Percentiles rank a stretch among this genome's conserved stretches.
Conservation (phyloP, 2,888 invertebrate genomes). For the Apantesis nais region DNA sequence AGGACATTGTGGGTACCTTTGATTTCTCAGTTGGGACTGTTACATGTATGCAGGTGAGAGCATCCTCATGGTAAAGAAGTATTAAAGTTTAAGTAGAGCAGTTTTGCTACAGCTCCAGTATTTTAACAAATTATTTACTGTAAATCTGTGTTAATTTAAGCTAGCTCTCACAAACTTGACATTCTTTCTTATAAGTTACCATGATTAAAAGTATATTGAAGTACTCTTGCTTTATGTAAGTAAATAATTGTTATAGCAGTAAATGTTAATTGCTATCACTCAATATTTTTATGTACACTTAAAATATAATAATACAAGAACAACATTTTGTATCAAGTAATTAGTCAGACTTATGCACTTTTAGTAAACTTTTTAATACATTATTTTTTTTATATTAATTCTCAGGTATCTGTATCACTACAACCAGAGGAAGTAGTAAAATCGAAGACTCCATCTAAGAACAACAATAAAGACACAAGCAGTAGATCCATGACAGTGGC, state of each 20-base stretch:
- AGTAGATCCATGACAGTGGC: conserved; percentile 91
- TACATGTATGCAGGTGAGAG: conserved; percentile 94
- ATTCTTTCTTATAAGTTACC: too few relatives aligned
- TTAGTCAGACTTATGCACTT: too few relatives aligned
- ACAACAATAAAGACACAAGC: conserved; percentile 75
- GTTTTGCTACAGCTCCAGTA: background rate
- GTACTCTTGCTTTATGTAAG: too few relatives aligned
- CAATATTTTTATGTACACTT: too few relatives aligned
- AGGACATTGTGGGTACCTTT: conserved; percentile 98
- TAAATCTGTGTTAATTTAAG: background rate
- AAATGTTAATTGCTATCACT: too few relatives aligned
- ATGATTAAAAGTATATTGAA: too few relatives aligned
- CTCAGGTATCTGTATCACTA: conserved; percentile 92
- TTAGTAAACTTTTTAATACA: too few relatives aligned
- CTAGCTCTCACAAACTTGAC: too few relatives aligned
- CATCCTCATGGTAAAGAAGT: background rate
- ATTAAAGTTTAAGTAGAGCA: background rate
- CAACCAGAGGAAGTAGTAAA: conserved; percentile 94
- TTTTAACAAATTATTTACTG: background rate
- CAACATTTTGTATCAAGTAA: too few relatives aligned
- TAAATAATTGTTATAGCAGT: background rate
- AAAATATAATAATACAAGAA: too few relatives aligned
- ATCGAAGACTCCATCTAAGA: conserved; percentile 75
- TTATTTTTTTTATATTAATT: conserved; percentile 11
- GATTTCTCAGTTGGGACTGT: conserved; percentile 96